Evolutionary conservation across 2,797 vertebrate species (phyloP).

Genomic region (Parauchenoglanis punctatus): DNA sequence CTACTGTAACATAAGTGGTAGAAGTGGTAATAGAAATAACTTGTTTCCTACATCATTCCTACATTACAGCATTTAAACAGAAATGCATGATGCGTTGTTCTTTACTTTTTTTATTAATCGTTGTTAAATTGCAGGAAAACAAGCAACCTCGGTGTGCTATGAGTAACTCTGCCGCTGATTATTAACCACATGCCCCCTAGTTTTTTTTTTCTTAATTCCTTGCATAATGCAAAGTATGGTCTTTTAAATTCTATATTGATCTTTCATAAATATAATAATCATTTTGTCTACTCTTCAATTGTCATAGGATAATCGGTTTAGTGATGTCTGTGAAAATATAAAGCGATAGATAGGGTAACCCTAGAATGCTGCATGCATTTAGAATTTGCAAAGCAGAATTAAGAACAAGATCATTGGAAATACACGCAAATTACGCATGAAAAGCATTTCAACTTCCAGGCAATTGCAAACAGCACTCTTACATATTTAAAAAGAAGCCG

Average conservation of each 20-base stretch:
- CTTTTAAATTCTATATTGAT: background rate
- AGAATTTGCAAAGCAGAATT: background rate
- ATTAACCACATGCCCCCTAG: background rate
- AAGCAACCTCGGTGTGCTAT: background rate
- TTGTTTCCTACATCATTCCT: too few species aligned
- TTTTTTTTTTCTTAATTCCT: background rate
- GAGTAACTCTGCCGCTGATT: background rate
- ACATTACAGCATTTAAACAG: too few species aligned
- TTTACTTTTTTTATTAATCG: background rate
- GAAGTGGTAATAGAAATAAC: too few species aligned
- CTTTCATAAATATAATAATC: background rate
- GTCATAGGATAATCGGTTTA: background rate
- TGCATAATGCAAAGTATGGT: background rate
- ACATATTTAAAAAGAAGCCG: constrained; percentile 62
- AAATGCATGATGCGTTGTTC: too few species aligned
- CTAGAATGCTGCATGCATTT: background rate
- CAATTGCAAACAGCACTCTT: constrained; percentile 56
- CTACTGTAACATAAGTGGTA: background rate
- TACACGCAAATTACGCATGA: background rate
- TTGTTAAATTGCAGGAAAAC: background rate
- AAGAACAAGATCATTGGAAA: background rate
- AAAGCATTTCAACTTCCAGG: background rate
- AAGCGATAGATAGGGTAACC: background rate
- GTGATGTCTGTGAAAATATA: background rate
- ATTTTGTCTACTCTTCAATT: too few species aligned